Conservation (phyloP, 1,140 invertebrate genomes). For the Coenobita brevimanus region DNA sequence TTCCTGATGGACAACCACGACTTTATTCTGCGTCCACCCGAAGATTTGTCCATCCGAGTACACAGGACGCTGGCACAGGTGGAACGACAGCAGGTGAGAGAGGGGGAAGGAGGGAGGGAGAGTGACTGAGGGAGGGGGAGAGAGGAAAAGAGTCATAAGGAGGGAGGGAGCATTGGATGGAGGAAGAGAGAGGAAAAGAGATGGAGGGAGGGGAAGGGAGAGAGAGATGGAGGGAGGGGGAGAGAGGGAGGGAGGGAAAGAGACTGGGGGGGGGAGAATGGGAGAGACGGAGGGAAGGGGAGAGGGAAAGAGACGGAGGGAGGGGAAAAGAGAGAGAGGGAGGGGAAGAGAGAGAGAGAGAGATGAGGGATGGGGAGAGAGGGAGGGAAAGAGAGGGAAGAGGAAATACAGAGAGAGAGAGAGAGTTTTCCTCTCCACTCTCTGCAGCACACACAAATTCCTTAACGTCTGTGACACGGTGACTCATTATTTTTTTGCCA, state of each 20-base stretch:
- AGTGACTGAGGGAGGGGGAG: too few relatives aligned
- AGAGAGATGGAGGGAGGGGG: neutral
- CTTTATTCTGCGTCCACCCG: constrained; percentile 36
- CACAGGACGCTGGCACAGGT: constrained; percentile 24
- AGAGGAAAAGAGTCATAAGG: neutral
- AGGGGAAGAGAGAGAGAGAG: too few relatives aligned
- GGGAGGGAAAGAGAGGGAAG: too few relatives aligned
- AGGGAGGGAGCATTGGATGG: neutral
- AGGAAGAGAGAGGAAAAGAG: too few relatives aligned
- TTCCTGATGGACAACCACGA: constrained; percentile 60
- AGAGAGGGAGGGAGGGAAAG: neutral
- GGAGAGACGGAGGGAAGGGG: neutral
- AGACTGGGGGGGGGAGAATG: neutral
- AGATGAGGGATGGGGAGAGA: too few relatives aligned
- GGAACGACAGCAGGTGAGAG: constrained; percentile 22
- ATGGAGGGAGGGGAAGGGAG: neutral
- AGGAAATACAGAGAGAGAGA: too few relatives aligned
- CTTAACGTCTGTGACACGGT: too few relatives aligned
- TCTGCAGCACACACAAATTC: too few relatives aligned
- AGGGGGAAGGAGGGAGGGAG: neutral
- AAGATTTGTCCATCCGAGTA: constrained; percentile 42
- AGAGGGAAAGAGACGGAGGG: neutral
- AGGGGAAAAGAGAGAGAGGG: neutral
- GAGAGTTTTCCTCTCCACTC: too few relatives aligned
- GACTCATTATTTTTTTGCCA: too few relatives aligned